Evolutionary conservation across 2,888 invertebrate species (phyloP).

Genomic region (Ctenicera cuprea): DNA sequence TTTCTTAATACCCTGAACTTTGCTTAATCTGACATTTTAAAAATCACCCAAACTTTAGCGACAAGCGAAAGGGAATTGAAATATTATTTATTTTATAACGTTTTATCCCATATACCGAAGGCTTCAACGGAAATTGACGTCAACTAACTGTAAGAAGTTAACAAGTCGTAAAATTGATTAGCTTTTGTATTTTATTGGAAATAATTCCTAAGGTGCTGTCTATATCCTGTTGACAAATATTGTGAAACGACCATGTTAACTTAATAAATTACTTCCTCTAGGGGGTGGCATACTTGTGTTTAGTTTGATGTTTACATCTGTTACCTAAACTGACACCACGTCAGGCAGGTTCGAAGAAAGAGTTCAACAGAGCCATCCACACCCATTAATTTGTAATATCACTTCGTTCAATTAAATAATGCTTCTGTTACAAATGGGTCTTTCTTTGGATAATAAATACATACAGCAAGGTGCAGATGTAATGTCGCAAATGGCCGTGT

Average conservation of each 20-base stretch:
- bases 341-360: neutral
- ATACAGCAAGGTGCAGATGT: too few species aligned
- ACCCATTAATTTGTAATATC: neutral
- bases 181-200: neutral
- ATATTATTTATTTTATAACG: neutral
- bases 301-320: conserved; percentile 5
- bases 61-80: neutral
- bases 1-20: conserved; percentile 7
- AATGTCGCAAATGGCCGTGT: too few species aligned
- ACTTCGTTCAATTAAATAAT: neutral
- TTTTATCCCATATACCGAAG: neutral
- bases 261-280: conserved; percentile 27
- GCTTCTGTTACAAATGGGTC: too few species aligned
- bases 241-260: conserved; percentile 23
- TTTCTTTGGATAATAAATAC: too few species aligned
- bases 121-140: too few species aligned
- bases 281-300: conserved; percentile 5
- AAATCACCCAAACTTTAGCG: neutral
- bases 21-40: neutral
- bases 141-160: neutral
- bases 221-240: conserved; percentile 12
- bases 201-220: neutral
- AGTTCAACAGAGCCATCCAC: neutral
- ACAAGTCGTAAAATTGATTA: conserved; percentile 7
- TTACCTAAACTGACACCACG: neutral